phyloP scores from a whole-genome alignment of 2,888 invertebrate species.

The Napeogenes sylphis region DNA sequence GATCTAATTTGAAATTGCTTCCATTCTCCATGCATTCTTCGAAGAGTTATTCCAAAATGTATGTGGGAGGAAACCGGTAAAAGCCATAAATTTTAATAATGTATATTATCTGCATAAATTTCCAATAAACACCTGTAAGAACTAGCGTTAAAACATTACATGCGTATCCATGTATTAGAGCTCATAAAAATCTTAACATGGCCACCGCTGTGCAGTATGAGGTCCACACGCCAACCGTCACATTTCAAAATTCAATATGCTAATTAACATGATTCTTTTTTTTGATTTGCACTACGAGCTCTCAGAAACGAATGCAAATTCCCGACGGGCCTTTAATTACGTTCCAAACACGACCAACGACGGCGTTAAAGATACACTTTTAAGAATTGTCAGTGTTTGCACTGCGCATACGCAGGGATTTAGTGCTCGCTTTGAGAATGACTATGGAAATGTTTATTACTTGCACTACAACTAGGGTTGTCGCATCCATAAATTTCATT shows the following conservation, averaged over 20 bases:
- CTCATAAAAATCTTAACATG: constrained; percentile 55
- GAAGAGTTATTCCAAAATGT: no score
- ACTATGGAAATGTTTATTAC: constrained; percentile 62
- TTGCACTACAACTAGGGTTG: constrained; percentile 34
- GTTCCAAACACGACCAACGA: constrained; percentile 68
- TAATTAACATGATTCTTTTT: constrained; percentile 71
- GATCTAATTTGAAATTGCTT: no score
- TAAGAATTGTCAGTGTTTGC: constrained; percentile 62
- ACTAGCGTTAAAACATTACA: constrained; percentile 21
- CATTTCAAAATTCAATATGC: constrained; percentile 77
- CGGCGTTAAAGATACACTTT: constrained; percentile 72
- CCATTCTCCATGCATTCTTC: no score
- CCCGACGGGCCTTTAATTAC: constrained; percentile 71
- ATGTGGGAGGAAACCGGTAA: neutral
- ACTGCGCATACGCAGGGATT: constrained; percentile 53
- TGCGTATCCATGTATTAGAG: constrained; percentile 52
- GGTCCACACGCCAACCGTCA: constrained; percentile 70
- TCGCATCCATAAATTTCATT: constrained; percentile 14
- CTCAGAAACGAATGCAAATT: constrained; percentile 75
- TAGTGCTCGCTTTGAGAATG: constrained; percentile 50
- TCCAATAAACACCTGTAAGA: constrained; percentile 22
- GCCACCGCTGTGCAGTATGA: constrained; percentile 71
- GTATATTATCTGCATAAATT: neutral
- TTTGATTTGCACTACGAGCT: constrained; percentile 67
- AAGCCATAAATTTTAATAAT: constrained; percentile 12